Evolutionary conservation across 37 sponge, comb jelly and placozoan species (phyloP), one percentile per base, ranked within the genome.

Genomic region (Chondrosia reniformis): DNA sequence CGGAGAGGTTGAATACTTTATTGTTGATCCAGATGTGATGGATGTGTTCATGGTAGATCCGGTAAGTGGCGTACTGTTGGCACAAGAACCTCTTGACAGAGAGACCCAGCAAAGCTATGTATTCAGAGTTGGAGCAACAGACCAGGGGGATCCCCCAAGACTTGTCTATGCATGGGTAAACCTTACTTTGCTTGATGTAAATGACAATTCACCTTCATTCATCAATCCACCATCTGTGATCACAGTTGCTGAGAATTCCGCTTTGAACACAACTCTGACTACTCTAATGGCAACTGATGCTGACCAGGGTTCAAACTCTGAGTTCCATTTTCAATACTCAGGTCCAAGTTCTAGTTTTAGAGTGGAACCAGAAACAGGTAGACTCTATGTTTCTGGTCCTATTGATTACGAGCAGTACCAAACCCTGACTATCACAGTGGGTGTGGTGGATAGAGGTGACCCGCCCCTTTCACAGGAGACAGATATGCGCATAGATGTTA

Each of bases 401-500:
- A 25, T 67, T 0, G 83, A 82, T 40, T 76, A 31, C 39, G 83
- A 82, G 58, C 10, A 34, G 28, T 21, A 21, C 34, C 37, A 64
- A 7, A 7, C 32, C 2, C 7, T 33, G 5, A 3, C 2, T n/a
- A 12, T 77, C n/a, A 30, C 25, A 37, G 78, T 77, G 36, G 63
- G 41, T 22, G 78, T 17, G 39, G 2, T 32, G 22, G 78, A 77
- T 9, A 43, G 10, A 2, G 83, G 83, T 8, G 32, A 55, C 25
- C 83, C 76, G 21, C 78, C 55, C n/a, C 58, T 38, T 22, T 25
- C 59, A 12, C 24, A 2, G 19, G 72, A 43, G 38, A 32, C 66
- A 64, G 34, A 33, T 21, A 19, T 64, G 33, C 19, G 17, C 34
- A 67, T 92, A 19, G n/a, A 69, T 17, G 86, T 92, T 4, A 1